A percentile compares a stretch with the other conserved stretches of the same genome.
Conservation (phyloP, 2,113 vertebrate genomes). For the Microcebus jonahi region DNA sequence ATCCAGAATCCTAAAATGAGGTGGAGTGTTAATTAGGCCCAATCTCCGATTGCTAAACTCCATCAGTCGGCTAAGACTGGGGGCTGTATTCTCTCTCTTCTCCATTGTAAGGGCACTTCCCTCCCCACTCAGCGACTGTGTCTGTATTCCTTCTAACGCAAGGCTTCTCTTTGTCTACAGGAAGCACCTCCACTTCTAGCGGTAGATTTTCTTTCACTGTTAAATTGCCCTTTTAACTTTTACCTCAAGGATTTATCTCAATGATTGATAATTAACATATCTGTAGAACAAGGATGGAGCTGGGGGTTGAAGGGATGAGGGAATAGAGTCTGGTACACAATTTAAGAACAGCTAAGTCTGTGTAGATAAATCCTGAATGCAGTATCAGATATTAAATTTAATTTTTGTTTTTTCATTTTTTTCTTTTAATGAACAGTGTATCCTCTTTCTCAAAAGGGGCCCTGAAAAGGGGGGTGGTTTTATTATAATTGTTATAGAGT, state of each 20-base stretch:
- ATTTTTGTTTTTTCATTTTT: not conserved
- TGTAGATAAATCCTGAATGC: not conserved
- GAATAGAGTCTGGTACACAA: not conserved
- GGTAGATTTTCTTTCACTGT: not conserved
- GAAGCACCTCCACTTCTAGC: not conserved
- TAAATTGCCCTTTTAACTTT: not conserved
- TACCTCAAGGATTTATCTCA: not conserved
- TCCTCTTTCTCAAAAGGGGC: not conserved
- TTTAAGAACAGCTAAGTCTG: not conserved
- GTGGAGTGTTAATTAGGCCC: not conserved
- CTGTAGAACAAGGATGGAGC: not conserved
- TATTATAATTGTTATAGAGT: not conserved
- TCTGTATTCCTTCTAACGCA: not conserved
- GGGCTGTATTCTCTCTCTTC: accelerated
- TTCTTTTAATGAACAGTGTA: not conserved
- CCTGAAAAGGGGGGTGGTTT: not conserved
- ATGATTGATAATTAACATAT: not conserved
- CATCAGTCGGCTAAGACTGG: accelerated
- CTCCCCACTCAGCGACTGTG: accelerated
- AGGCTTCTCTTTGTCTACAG: not conserved
- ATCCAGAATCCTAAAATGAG: not conserved
- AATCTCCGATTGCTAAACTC: not conserved
- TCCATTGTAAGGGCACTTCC: accelerated
- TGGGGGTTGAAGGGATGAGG: not conserved
- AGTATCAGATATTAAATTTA: not conserved